Evolutionary conservation across 2,888 invertebrate genomes (phyloP).

Genomic region (Synanthedon myopaeformis): DNA sequence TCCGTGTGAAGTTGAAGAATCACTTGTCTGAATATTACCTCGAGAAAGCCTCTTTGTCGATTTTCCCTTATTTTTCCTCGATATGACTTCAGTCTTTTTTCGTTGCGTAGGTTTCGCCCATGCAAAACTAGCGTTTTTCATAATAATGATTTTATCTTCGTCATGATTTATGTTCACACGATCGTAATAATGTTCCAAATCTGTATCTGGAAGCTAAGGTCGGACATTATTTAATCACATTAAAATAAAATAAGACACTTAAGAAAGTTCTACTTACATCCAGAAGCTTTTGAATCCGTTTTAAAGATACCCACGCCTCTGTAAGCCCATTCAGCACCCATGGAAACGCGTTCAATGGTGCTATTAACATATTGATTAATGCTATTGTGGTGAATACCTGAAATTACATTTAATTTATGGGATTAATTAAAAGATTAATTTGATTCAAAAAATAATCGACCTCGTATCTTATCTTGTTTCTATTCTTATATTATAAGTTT

Average conservation of each 20-base stretch:
- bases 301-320: constrained; percentile 95
- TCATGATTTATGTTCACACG: constrained; percentile 55
- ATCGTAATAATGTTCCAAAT: constrained; percentile 74
- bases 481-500: not conserved
- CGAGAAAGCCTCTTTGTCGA: constrained; percentile 47
- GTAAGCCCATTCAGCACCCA: constrained; percentile 98
- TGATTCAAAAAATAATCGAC: no score
- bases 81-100: constrained; percentile 29
- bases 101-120: constrained; percentile 61
- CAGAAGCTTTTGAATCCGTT: constrained; percentile 85
- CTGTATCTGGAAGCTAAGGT: constrained; percentile 72
- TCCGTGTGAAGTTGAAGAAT: constrained; percentile 39
- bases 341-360: constrained; percentile 96
- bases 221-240: not conserved
- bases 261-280: constrained; percentile 66
- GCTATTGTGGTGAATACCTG: constrained; percentile 92
- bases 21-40: constrained; percentile 30
- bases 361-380: constrained; percentile 94
- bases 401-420: constrained; percentile 4
- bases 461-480: not conserved
- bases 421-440: no score
- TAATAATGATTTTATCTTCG: constrained; percentile 68
- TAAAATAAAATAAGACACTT: not conserved
- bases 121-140: constrained; percentile 72
- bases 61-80: constrained; percentile 62